Evolutionary conservation across 1,140 invertebrate genomes (phyloP).

Genomic region (Chlorops oryzae): DNA sequence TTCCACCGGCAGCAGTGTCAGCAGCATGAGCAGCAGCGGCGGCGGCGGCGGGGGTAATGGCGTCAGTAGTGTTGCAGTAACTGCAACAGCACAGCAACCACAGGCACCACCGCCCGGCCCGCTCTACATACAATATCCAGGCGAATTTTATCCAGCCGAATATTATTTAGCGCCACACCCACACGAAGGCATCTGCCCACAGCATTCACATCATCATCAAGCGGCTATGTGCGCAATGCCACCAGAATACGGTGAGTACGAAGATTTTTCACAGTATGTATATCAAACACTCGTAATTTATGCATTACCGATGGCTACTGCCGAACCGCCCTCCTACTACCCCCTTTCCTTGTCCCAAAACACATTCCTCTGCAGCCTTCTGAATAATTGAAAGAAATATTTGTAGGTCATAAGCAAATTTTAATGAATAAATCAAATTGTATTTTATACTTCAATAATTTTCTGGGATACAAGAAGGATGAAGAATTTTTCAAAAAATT

Average conservation of each 20-base stretch:
- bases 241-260: constrained; percentile 42
- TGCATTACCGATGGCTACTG: too few species aligned
- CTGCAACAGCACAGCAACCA: constrained; percentile 23
- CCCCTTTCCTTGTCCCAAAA: too few species aligned
- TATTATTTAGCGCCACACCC: constrained; percentile 44
- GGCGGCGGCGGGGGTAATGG: constrained; percentile 19
- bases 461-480: too few species aligned
- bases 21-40: constrained; percentile 28
- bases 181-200: constrained; percentile 44
- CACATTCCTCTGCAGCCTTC: too few species aligned
- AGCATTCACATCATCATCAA: constrained; percentile 40
- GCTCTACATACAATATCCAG: constrained; percentile 40
- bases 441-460: too few species aligned
- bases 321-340: too few species aligned
- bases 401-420: too few species aligned
- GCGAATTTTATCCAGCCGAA: constrained; percentile 43
- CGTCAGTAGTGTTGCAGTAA: constrained; percentile 14
- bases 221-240: constrained; percentile 44
- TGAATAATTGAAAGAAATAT: too few species aligned
- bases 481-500: too few species aligned
- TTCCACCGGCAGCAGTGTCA: constrained; percentile 33
- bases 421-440: too few species aligned
- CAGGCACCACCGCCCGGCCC: constrained; percentile 30
- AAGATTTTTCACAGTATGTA: too few species aligned
- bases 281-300: too few species aligned